These are phyloP conservation scores for Epirrhoe tristata DNA, from an alignment of 2,888 invertebrate genomes.

Conservation along the genomic window DNA sequence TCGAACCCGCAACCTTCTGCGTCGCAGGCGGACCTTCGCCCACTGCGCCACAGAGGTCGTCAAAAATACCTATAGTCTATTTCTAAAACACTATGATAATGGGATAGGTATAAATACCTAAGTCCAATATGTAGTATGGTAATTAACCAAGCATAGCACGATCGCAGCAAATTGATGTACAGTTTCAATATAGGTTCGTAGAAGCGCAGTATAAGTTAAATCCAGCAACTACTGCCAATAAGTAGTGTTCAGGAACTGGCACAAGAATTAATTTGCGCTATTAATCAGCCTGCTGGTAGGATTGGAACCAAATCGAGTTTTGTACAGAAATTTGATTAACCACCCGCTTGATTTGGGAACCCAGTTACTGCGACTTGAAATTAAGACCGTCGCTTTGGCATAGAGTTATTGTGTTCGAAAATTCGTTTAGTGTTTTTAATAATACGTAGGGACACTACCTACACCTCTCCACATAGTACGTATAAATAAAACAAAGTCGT, in stretches of 20 bases:
- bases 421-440: constrained; percentile 10
- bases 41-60: too few species aligned
- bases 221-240: not conserved
- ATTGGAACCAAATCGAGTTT: constrained; percentile 45
- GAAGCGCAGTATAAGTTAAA: not conserved
- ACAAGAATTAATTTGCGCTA: constrained; percentile 41
- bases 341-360: constrained; percentile 43
- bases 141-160: too few species aligned
- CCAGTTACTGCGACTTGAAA: constrained; percentile 39
- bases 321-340: constrained; percentile 46
- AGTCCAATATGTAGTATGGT: too few species aligned
- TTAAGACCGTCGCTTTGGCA: constrained; percentile 31
- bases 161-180: not conserved
- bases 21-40: too few species aligned
- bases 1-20: too few species aligned
- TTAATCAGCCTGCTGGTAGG: constrained; percentile 40
- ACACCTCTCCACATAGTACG: not conserved
- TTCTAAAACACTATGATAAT: too few species aligned
- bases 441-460: not conserved
- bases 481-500: too few species aligned
- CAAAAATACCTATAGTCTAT: too few species aligned
- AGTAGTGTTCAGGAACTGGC: constrained; percentile 7
- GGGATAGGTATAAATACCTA: too few species aligned
- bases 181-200: not conserved
- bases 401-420: constrained; percentile 19